Conservation (phyloP, 1,140 invertebrate species). For the Dreissena rostriformis region DNA sequence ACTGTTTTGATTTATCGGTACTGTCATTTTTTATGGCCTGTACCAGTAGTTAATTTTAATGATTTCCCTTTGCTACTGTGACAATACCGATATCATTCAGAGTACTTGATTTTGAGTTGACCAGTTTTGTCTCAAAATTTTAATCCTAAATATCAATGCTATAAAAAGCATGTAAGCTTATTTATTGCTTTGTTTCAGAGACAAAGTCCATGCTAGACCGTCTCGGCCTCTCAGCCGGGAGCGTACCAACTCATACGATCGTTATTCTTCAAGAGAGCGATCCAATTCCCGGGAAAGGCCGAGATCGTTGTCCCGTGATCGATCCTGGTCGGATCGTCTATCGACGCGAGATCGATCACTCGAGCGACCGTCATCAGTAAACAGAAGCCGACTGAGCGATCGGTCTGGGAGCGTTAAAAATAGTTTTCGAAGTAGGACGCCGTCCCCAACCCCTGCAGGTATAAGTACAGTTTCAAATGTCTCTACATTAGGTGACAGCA, state of each 20-base stretch:
- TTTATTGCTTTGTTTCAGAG: constrained; percentile 50
- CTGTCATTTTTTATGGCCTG: too few species aligned
- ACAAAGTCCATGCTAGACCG: constrained; percentile 56
- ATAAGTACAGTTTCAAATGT: too few species aligned
- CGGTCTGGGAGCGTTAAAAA: constrained; percentile 58
- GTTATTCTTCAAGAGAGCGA: constrained; percentile 59
- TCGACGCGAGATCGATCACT: constrained; percentile 61
- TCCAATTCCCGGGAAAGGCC: constrained; percentile 66
- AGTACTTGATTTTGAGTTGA: too few species aligned
- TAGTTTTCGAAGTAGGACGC: constrained; percentile 68
- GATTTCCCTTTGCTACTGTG: too few species aligned
- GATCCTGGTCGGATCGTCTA: constrained; percentile 68
- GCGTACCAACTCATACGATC: constrained; percentile 49
- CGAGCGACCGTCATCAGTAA: constrained; percentile 67
- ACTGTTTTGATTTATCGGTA: too few species aligned
- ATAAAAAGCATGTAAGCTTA: not conserved
- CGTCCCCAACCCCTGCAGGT: constrained; percentile 66
- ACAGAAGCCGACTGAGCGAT: constrained; percentile 65
- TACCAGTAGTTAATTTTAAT: too few species aligned
- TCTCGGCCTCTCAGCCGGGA: constrained; percentile 50
- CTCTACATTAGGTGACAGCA: too few species aligned
- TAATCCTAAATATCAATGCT: too few species aligned
- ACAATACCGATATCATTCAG: too few species aligned
- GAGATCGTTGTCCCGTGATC: constrained; percentile 63
- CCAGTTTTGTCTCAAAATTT: too few species aligned